phyloP scores from a whole-genome alignment of 2,888 invertebrate genomes.

The Orgyia antiqua region DNA sequence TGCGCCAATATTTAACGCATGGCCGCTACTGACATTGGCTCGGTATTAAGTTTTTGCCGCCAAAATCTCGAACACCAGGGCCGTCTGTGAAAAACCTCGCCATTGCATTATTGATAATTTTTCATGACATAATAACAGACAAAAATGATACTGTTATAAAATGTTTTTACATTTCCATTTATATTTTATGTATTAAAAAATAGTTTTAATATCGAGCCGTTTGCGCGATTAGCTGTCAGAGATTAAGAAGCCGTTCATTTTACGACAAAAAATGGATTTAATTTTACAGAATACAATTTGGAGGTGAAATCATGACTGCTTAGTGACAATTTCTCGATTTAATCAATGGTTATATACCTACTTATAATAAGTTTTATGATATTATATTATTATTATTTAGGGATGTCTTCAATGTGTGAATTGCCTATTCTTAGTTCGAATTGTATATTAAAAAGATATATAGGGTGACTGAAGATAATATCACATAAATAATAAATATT shows the following conservation, averaged over 20 bases:
- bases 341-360: too few species aligned
- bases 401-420: too few species aligned
- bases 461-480: too few species aligned
- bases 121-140: constrained; percentile 28
- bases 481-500: too few species aligned
- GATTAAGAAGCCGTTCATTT: constrained; percentile 14
- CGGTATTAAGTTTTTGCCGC: constrained; percentile 52
- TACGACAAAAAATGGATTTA: constrained; percentile 13
- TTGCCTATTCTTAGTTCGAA: too few species aligned
- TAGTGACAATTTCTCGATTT: too few species aligned
- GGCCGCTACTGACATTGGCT: constrained; percentile 67
- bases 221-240: constrained; percentile 12
- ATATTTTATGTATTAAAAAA: constrained; percentile 12
- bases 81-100: constrained; percentile 40
- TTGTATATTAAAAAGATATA: too few species aligned
- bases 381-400: too few species aligned
- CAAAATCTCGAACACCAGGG: constrained; percentile 44
- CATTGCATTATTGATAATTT: constrained; percentile 28
- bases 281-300: constrained; percentile 11
- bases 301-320: too few species aligned
- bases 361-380: too few species aligned
- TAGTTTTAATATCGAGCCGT: constrained; percentile 10
- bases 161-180: constrained; percentile 21
- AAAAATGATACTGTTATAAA: constrained; percentile 21
- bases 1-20: constrained; percentile 70